Percentiles rank a stretch among this genome's conserved stretches.
Evolutionary conservation across 2,113 vertebrate genomes (phyloP).

Genomic region (Atlantisia rogersi): DNA sequence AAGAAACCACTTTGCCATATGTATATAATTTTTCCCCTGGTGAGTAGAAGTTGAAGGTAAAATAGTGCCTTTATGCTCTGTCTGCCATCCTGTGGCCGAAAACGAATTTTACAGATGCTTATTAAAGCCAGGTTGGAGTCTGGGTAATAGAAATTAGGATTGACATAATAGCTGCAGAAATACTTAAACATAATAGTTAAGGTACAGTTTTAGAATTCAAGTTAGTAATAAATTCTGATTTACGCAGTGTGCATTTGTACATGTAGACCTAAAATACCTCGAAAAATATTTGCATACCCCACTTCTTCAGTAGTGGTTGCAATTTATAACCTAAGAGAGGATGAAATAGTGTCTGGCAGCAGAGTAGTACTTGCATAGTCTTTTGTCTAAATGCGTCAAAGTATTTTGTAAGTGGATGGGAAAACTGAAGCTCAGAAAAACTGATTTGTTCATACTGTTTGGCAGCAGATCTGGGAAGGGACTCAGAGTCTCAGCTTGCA

Average conservation of each 20-base stretch:
- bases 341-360: not conserved
- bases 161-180: not conserved
- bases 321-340: not conserved
- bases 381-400: not conserved
- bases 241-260: not conserved
- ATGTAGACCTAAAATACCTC: not conserved
- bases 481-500: not conserved
- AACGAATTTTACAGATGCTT: not conserved
- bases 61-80: not conserved
- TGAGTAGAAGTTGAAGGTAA: not conserved
- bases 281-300: not conserved
- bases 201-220: not conserved
- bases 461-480: conserved; percentile 30
- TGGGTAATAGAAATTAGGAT: not conserved
- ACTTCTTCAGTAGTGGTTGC: not conserved
- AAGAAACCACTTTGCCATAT: not conserved
- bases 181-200: not conserved
- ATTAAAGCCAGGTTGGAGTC: not conserved
- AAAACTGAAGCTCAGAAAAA: not conserved
- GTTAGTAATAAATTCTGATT: not conserved
- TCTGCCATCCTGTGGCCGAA: conserved; percentile 1
- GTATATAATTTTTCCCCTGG: not conserved
- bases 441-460: not conserved
- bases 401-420: not conserved
- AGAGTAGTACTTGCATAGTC: not conserved